Conservation (phyloP, 2,888 invertebrate genomes). For the Troides oblongomaculatus region DNA sequence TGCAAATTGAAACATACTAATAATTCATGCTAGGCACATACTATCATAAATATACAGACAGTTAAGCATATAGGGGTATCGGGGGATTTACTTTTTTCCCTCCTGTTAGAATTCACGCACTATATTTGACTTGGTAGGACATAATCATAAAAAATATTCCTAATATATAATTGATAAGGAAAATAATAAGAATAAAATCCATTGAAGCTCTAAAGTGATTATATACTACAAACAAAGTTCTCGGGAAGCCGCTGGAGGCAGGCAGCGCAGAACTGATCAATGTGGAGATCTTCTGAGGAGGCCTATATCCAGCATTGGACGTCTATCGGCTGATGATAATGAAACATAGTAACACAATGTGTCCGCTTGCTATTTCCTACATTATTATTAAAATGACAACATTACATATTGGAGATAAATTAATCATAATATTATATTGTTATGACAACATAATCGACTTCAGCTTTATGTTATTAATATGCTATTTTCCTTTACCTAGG, state of each 20-base stretch:
- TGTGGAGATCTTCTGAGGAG: too few species aligned
- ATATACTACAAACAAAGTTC: too few species aligned
- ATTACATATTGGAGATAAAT: slow-evolving; percentile 11
- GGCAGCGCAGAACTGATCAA: too few species aligned
- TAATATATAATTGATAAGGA: background rate
- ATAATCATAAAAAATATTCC: background rate
- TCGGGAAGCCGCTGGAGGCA: too few species aligned
- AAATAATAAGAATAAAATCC: background rate
- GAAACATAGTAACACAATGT: background rate
- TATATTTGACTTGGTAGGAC: background rate
- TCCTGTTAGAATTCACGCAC: background rate
- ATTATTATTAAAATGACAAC: slow-evolving; percentile 3
- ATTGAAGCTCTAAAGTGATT: background rate
- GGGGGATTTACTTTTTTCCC: slow-evolving; percentile 1
- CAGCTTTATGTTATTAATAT: slow-evolving; percentile 1
- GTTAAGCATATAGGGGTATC: background rate
- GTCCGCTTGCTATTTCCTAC: background rate
- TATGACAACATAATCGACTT: slow-evolving; percentile 15
- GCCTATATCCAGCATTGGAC: too few species aligned
- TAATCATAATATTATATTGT: slow-evolving; percentile 10
- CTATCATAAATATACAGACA: background rate
- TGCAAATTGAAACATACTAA: background rate
- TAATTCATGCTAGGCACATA: background rate
- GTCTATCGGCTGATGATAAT: background rate
- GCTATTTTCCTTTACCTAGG: slow-evolving; percentile 7